phyloP scores from a whole-genome alignment of 2,797 vertebrate species.

The Sebastes kiyomatsui region DNA sequence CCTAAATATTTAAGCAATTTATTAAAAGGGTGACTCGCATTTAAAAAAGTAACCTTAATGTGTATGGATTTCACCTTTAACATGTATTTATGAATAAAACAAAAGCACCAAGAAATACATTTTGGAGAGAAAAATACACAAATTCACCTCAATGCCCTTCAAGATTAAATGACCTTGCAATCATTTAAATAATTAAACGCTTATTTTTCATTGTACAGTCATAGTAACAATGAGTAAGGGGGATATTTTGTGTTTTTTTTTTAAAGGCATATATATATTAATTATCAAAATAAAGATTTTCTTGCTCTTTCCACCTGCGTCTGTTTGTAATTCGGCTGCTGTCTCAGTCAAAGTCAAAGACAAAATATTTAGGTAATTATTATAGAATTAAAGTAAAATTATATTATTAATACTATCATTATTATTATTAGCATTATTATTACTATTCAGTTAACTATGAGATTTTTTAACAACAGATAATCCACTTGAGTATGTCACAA shows the following conservation, averaged over 20 bases:
- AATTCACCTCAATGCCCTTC: neutral
- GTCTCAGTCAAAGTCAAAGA: neutral
- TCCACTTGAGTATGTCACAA: neutral
- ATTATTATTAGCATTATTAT: neutral
- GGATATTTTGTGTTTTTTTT: neutral
- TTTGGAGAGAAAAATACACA: neutral
- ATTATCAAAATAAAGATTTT: neutral
- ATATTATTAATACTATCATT: neutral
- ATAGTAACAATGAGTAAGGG: neutral
- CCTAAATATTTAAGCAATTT: neutral
- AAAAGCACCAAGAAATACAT: neutral
- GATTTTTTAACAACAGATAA: neutral
- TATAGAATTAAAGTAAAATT: neutral
- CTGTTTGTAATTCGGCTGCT: neutral
- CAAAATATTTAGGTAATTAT: neutral
- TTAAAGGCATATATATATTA: neutral
- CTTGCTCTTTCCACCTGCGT: neutral
- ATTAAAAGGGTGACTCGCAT: neutral
- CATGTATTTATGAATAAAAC: neutral
- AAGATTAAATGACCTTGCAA: neutral
- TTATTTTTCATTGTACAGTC: neutral
- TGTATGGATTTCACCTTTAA: neutral
- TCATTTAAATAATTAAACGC: neutral
- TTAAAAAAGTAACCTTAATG: neutral
- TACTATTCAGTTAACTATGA: neutral